Percentiles rank a stretch among this genome's conserved stretches.
phyloP scores from a whole-genome alignment of 2,888 invertebrate species.

The Dilophus febrilis region DNA sequence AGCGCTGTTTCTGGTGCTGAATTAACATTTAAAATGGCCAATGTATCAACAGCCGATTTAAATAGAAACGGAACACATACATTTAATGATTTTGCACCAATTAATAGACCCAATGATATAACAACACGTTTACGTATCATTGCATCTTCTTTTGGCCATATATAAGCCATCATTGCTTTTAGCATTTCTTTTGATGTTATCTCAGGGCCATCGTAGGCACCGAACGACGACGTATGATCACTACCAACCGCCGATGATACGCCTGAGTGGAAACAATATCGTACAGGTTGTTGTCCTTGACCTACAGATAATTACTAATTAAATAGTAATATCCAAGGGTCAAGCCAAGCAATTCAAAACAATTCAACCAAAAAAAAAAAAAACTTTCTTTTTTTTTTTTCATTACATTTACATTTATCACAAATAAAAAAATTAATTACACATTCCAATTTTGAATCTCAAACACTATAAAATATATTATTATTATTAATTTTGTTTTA shows the following conservation, averaged over 20 bases:
- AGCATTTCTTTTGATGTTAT: slow-evolving; percentile 65
- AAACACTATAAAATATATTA: too few relatives aligned
- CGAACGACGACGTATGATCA: slow-evolving; percentile 41
- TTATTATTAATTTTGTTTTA: too few relatives aligned
- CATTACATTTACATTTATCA: too few relatives aligned
- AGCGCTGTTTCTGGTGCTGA: slow-evolving; percentile 65
- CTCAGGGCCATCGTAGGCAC: slow-evolving; percentile 41
- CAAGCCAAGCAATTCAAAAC: background rate
- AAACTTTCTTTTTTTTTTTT: too few relatives aligned
- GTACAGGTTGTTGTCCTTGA: slow-evolving; percentile 24
- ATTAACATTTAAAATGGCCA: slow-evolving; percentile 62
- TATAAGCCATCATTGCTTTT: slow-evolving; percentile 72
- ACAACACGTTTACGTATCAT: slow-evolving; percentile 45
- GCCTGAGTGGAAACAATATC: slow-evolving; percentile 89
- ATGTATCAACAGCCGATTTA: slow-evolving; percentile 79
- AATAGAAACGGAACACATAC: slow-evolving; percentile 91
- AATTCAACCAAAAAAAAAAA: too few relatives aligned
- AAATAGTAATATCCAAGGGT: slow-evolving; percentile 4
- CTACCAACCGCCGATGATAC: slow-evolving; percentile 36
- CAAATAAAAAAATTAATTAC: too few relatives aligned
- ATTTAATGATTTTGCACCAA: slow-evolving; percentile 73
- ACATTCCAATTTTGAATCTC: too few relatives aligned
- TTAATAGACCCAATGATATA: slow-evolving; percentile 60
- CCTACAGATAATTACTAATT: slow-evolving; percentile 28
- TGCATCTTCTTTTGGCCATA: slow-evolving; percentile 77